Percentiles rank a stretch among this genome's conserved stretches.
Conservation (phyloP, 2,113 vertebrate species). For the Gadus chalcogrammus region DNA sequence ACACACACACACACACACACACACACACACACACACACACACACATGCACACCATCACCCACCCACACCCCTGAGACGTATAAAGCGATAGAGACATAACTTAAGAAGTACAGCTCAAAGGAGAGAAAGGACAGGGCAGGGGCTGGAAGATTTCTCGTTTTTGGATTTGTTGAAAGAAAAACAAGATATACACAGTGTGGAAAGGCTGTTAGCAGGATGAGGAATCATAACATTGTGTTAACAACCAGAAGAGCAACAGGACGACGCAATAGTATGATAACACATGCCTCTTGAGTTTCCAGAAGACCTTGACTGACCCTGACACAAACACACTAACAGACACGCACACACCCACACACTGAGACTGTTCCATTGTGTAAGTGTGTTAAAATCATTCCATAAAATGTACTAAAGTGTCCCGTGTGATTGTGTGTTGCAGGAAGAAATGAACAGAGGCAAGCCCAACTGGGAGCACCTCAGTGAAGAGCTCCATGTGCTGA, state of each 20-base stretch:
- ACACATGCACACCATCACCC: too few relatives aligned
- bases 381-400: too few relatives aligned
- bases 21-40: too few relatives aligned
- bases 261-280: not conserved
- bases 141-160: too few relatives aligned
- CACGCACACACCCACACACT: too few relatives aligned
- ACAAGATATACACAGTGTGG: too few relatives aligned
- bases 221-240: too few relatives aligned
- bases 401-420: too few relatives aligned
- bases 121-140: slow-evolving; percentile 26
- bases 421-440: slow-evolving; percentile 65
- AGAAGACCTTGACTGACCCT: not conserved
- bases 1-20: too few relatives aligned
- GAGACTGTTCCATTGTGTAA: too few relatives aligned
- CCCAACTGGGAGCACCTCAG: slow-evolving; percentile 98
- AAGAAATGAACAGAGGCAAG: slow-evolving; percentile 95
- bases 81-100: slow-evolving; percentile 35
- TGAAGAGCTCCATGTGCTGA: slow-evolving; percentile 93
- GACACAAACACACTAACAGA: not conserved
- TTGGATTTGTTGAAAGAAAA: too few relatives aligned
- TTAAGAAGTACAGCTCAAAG: slow-evolving; percentile 53
- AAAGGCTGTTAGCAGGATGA: too few relatives aligned
- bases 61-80: slow-evolving; percentile 29
- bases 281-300: not conserved
- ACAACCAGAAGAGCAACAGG: not conserved